These are phyloP conservation scores for Apostichopus parvimensis DNA, from an alignment of 35 echinoderm and acorn worm species.

Conservation along the genomic window DNA sequence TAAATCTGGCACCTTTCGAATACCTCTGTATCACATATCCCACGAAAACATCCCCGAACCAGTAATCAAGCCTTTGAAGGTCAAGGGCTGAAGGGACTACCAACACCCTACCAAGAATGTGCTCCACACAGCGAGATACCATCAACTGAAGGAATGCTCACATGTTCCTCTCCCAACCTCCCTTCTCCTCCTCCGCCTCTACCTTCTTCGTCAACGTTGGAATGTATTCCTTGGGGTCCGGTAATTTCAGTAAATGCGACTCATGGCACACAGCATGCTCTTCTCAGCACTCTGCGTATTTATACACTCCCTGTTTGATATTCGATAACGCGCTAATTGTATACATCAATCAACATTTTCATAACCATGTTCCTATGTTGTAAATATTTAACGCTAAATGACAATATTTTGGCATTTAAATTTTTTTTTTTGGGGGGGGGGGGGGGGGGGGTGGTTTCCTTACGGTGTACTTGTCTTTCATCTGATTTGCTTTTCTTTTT, in stretches of 20 bases:
- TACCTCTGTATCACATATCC: not conserved
- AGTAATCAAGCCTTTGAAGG: not conserved
- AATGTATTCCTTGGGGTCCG: too few relatives aligned
- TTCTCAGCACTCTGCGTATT: not conserved
- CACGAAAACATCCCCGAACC: not conserved
- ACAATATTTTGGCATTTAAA: not conserved
- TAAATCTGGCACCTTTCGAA: not conserved
- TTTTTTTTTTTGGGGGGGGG: not conserved
- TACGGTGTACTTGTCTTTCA: not conserved
- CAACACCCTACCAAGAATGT: too few relatives aligned
- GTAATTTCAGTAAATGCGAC: too few relatives aligned
- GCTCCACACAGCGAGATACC: too few relatives aligned
- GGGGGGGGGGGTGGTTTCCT: not conserved
- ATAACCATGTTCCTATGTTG: not conserved
- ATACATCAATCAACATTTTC: not conserved
- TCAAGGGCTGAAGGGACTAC: not conserved
- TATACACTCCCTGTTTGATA: not conserved
- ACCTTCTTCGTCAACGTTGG: too few relatives aligned
- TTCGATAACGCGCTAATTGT: constrained; percentile 1
- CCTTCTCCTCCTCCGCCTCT: too few relatives aligned
- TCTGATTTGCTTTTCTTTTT: not conserved
- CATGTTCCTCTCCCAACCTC: too few relatives aligned
- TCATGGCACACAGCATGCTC: not conserved
- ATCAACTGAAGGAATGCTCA: too few relatives aligned
- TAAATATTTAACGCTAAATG: constrained; percentile 2